Evolutionary conservation across 2,113 vertebrate genomes (phyloP), one percentile per base, ranked within the genome.

Genomic region (Heptranchias perlo): DNA sequence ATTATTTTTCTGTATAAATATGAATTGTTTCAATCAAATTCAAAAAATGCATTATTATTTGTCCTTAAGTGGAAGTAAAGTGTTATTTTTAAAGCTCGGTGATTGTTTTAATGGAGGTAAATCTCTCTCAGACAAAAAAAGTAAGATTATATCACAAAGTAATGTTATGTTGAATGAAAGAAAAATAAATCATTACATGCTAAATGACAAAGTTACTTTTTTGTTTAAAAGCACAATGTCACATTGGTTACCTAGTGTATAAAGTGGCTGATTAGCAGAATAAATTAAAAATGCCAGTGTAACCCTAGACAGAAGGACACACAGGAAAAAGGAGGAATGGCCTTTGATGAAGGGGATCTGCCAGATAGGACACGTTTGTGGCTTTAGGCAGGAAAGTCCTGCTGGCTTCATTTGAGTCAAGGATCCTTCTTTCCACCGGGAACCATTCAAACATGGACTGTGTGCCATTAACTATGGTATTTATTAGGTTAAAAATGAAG

Each of bases 401-500:
- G 64, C 39, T 49, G 39, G 23, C 64, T 95, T 95, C 64, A 49
- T 11, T 65, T 95, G 62, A 94, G 39, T 94, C 62, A 64, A 44
- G 93, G 16, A 2, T 64, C 62, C 62, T 28, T 47, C 7, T 65
- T 47, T 95, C 93, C 93, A 95, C 35, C 11, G 92, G 92, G 92
- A 94, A 31, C 62, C 64, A 31, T 49, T 69, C 64, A 95, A 69
- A 65, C 16, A 64, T 94, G 64, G 93, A 47, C 58, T 64, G 61
- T 39, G 21, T 94, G 58, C 39, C 65, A 95, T 31, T 69, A 95
- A 47, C 94, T 73, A 47, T 52, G 14, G 44, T 69, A 47, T 69
- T 47, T 95, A 95, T 69, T 95, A 69, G 47, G 64, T 69, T 69
- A 95, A 95, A 94, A 95, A 95, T 95, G 64, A 95, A 95, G 64